phyloP scores from a whole-genome alignment of 2,797 vertebrate genomes.

The Dendrocincla tyrannina region DNA sequence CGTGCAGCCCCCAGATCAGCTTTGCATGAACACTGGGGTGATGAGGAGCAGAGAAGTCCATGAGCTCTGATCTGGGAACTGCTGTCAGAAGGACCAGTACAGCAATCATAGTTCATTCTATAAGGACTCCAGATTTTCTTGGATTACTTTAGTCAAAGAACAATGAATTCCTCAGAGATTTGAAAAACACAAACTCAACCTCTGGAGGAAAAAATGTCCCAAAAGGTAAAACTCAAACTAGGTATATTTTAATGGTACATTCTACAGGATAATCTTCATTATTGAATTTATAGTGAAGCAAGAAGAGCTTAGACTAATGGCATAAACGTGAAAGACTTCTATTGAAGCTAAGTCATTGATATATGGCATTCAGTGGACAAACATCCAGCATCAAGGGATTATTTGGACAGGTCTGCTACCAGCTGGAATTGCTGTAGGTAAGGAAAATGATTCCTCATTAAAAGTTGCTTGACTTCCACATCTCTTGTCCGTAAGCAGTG shows the following conservation, averaged over 20 bases:
- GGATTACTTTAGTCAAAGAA: background rate
- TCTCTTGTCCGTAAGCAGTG: background rate
- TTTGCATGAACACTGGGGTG: background rate
- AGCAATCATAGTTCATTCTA: background rate
- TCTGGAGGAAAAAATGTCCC: background rate
- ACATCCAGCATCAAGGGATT: background rate
- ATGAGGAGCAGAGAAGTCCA: background rate
- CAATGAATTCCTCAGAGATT: background rate
- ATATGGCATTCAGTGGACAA: background rate
- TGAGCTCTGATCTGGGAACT: background rate
- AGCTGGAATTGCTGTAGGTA: background rate
- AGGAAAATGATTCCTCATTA: background rate
- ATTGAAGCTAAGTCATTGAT: background rate
- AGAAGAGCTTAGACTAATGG: background rate
- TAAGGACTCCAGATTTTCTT: background rate
- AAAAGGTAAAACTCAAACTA: background rate
- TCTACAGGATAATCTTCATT: background rate
- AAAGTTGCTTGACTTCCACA: background rate
- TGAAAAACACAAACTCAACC: background rate
- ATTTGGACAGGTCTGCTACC: background rate
- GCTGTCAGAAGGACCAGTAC: background rate
- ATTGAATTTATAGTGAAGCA: background rate
- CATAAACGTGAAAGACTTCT: background rate
- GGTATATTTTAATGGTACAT: background rate
- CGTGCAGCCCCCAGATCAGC: accelerated